phyloP scores from a whole-genome alignment of 2,888 invertebrate species.

The Drosophila antonietae region DNA sequence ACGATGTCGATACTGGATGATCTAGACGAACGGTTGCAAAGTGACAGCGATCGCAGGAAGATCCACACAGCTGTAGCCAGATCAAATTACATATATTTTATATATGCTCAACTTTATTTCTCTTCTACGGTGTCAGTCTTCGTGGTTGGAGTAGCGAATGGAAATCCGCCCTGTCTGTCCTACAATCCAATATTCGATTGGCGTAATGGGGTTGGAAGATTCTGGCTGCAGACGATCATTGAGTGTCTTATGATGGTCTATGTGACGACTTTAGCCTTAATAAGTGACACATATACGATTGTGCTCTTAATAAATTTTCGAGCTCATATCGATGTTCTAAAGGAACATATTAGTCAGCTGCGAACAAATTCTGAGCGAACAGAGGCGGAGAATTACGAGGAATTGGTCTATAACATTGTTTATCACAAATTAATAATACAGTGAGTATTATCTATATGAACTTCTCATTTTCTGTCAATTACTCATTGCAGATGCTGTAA shows the following conservation, averaged over 20 bases:
- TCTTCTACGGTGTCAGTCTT: constrained; percentile 28
- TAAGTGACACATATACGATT: constrained; percentile 40
- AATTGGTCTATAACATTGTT: constrained; percentile 46
- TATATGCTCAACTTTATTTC: constrained; percentile 14
- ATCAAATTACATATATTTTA: constrained; percentile 37
- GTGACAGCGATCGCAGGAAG: constrained; percentile 37
- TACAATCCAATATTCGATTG: constrained; percentile 61
- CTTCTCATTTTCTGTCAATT: background rate
- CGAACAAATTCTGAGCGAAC: constrained; percentile 34
- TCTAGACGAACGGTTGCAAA: constrained; percentile 40
- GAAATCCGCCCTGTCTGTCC: constrained; percentile 43
- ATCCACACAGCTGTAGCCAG: constrained; percentile 51
- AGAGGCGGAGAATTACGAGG: constrained; percentile 50
- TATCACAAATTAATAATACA: constrained; percentile 51
- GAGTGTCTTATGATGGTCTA: constrained; percentile 33
- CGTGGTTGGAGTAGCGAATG: constrained; percentile 20
- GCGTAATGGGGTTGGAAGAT: constrained; percentile 16
- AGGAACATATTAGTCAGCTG: constrained; percentile 46
- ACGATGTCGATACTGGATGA: constrained; percentile 37
- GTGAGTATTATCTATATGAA: constrained; percentile 27
- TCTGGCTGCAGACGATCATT: constrained; percentile 51
- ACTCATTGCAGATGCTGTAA: constrained; percentile 12
- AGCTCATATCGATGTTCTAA: constrained; percentile 48
- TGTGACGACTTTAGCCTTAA: constrained; percentile 15
- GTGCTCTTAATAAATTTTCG: constrained; percentile 39